Evolutionary conservation across 1,140 invertebrate genomes (phyloP).

Genomic region (Drosophila simulans): DNA sequence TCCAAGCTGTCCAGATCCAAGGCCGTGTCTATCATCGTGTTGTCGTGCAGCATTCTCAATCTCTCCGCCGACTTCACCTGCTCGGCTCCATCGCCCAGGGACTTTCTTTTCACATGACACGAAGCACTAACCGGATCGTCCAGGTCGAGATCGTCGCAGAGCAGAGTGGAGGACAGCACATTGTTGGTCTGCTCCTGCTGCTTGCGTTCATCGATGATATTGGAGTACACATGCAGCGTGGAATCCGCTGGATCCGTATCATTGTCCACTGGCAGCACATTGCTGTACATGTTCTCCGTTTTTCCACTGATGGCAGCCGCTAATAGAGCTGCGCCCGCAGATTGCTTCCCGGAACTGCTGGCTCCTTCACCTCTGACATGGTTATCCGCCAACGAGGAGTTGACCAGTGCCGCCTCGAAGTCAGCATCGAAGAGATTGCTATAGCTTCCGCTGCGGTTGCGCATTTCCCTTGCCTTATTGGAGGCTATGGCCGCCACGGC

Average conservation of each 20-base stretch:
- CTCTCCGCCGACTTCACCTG: conserved; percentile 86
- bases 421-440: conserved; percentile 81
- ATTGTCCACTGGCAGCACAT: conserved; percentile 60
- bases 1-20: conserved; percentile 92
- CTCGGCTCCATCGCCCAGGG: conserved; percentile 61
- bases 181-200: conserved; percentile 47
- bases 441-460: conserved; percentile 83
- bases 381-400: conserved; percentile 35
- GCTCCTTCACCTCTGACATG: conserved; percentile 3
- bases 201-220: conserved; percentile 75
- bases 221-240: conserved; percentile 80
- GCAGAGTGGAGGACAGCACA: conserved; percentile 72
- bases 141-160: conserved; percentile 82
- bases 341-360: conserved; percentile 24
- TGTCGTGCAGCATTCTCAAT: conserved; percentile 90
- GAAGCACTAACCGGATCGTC: conserved; percentile 81
- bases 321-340: conserved; percentile 58
- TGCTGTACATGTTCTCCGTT: conserved; percentile 83
- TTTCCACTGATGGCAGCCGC: conserved; percentile 65
- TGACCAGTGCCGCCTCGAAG: conserved; percentile 61
- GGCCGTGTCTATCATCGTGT: conserved; percentile 94
- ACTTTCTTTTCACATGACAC: conserved; percentile 49
- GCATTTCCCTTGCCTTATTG: conserved; percentile 67
- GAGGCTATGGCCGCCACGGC: conserved; percentile 75
- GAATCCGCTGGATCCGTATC: conserved; percentile 36